These are phyloP conservation scores for Amiota mariae DNA, from an alignment of 2,888 invertebrate species.

Conservation along the genomic window DNA sequence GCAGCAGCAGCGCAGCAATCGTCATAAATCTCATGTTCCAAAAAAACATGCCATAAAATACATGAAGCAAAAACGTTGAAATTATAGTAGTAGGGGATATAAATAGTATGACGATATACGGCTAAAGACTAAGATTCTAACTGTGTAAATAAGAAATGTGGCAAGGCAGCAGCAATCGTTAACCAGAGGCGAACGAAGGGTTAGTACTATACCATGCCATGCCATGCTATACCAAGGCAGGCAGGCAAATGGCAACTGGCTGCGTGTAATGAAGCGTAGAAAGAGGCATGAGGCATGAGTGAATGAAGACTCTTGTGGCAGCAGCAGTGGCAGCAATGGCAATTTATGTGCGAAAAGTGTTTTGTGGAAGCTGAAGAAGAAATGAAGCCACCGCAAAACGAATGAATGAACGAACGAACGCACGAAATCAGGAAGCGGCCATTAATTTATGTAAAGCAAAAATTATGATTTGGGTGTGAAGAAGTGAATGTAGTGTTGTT, in stretches of 20 bases:
- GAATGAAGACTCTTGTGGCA: neutral
- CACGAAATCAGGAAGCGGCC: conserved; percentile 50
- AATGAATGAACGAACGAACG: conserved; percentile 31
- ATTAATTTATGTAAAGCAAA: conserved; percentile 70
- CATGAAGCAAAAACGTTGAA: too few relatives aligned
- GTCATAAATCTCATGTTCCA: conserved; percentile 50
- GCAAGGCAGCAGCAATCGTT: conserved; percentile 37
- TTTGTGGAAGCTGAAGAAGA: conserved; percentile 11
- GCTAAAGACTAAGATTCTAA: neutral
- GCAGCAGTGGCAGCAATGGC: conserved; percentile 20
- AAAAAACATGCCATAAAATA: too few relatives aligned
- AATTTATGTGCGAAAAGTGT: conserved; percentile 63
- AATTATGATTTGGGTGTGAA: conserved; percentile 61
- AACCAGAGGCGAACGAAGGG: conserved; percentile 19
- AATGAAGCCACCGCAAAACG: neutral
- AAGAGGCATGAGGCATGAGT: conserved; percentile 7
- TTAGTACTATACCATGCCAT: neutral
- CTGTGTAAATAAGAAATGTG: conserved; percentile 56
- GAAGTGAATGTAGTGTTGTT: conserved; percentile 34
- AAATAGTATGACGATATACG: too few relatives aligned
- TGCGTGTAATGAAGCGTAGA: conserved; percentile 22
- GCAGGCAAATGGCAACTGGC: conserved; percentile 7
- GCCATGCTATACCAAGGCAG: too few relatives aligned
- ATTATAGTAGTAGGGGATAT: neutral
- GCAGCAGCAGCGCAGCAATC: conserved; percentile 23